Evolutionary conservation across 2,888 invertebrate genomes (phyloP), one percentile per base, ranked within the genome.

Genomic region (Pterobdella sp.): DNA sequence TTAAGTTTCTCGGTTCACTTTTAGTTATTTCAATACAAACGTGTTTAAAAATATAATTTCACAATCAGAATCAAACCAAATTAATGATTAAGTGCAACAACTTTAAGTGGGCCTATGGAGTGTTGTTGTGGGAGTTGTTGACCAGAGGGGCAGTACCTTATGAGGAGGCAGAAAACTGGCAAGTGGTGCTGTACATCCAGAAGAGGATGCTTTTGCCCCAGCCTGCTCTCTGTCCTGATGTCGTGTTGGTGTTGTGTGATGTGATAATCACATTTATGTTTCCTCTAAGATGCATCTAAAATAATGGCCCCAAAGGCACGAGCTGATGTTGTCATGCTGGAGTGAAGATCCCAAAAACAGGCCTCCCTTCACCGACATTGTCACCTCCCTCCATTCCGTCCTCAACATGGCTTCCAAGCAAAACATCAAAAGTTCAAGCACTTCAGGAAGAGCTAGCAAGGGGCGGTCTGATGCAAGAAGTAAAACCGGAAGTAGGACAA

Each of bases 51-150:
- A n/a, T n/a, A n/a, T n/a, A n/a, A n/a, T n/a, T n/a, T n/a, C n/a
- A n/a, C n/a, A n/a, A n/a, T n/a, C n/a, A n/a, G n/a, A n/a, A n/a
- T n/a, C n/a, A n/a, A n/a, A n/a, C n/a, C n/a, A n/a, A n/a, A n/a
- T n/a, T n/a, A n/a, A n/a, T n/a, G n/a, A n/a, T n/a, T n/a, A n/a
- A n/a, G n/a, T n/a, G 26, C 10, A 32, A 10, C 67, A 3, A 32
- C 14, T 63, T 31, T 22, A 73, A 81, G 79, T 82, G 82, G 82
- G 79, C 82, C 14, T 82, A 74, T 73, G 82, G 82, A 1, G 80
- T 82, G 2, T 77, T 81, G 1, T 68, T 82, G 10, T 82, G 82
- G 82, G 82, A 82, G 76, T 73, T 83, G 67, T 77, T 82, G 78
- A 82, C 82, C 1, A 76, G 82, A 29, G 82, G 82, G 0, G 78